These are phyloP conservation scores for Serripes groenlandicus DNA, from an alignment of 2,888 invertebrate genomes.

Conservation along the genomic window DNA sequence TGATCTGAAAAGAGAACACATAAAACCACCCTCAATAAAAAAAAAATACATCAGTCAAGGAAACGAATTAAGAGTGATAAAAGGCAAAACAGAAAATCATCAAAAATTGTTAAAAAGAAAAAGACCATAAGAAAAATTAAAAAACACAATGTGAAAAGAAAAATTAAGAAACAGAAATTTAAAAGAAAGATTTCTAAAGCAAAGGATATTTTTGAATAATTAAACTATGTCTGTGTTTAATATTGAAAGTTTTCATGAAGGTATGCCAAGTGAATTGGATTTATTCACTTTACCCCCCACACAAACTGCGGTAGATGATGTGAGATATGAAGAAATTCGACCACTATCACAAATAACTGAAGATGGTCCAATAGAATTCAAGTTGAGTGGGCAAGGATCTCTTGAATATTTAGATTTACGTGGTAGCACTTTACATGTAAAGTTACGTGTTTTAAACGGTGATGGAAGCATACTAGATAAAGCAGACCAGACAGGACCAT, in stretches of 20 bases:
- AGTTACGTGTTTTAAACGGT: slow-evolving; percentile 26
- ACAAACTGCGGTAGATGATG: slow-evolving; percentile 29
- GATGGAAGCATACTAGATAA: slow-evolving; percentile 3
- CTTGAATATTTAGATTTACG: slow-evolving; percentile 35
- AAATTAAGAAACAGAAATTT: neutral
- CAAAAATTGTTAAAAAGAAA: neutral
- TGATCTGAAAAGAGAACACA: slow-evolving; percentile 19
- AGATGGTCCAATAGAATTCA: slow-evolving; percentile 28
- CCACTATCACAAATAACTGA: slow-evolving; percentile 33
- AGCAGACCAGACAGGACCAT: slow-evolving; percentile 27
- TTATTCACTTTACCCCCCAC: slow-evolving; percentile 38
- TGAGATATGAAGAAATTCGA: slow-evolving; percentile 22
- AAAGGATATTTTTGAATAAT: slow-evolving; percentile 21
- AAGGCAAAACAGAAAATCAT: too few species aligned
- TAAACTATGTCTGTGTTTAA: slow-evolving; percentile 30
- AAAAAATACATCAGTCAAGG: neutral
- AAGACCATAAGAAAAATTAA: neutral
- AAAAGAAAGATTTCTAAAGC: slow-evolving; percentile 8
- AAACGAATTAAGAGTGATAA: too few species aligned
- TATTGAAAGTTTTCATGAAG: slow-evolving; percentile 23
- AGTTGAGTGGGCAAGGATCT: neutral
- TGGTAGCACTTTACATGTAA: slow-evolving; percentile 23
- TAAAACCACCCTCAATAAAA: slow-evolving; percentile 8
- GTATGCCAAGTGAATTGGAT: slow-evolving; percentile 10
- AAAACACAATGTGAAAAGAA: neutral